Evolutionary conservation across 2,113 vertebrate genomes (phyloP), one percentile per base, ranked within the genome.

Genomic region (Equus przewalskii): DNA sequence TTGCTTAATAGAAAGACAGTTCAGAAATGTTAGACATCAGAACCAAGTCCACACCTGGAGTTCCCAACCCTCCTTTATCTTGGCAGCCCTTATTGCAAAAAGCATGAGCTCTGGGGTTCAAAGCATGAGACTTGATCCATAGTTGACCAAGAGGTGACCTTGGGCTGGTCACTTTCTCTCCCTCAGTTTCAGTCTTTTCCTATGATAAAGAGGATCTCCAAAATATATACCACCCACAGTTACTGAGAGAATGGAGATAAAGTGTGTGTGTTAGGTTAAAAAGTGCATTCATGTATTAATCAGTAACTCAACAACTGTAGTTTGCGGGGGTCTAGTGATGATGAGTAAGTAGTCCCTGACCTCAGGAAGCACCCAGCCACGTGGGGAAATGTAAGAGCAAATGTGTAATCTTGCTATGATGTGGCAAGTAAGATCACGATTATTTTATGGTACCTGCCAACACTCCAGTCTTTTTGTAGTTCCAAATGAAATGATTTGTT

Each of bases 401-500:
- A 33, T 15, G n/a, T 15, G 7, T 15, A 21, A 51, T 19, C 33
- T 26, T 26, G 36, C 58, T 8, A 1, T 7, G 54, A 41, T 5
- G 46, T 75, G 44, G 51, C 76, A 62, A 85, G 41, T 21, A 15
- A 19, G 94, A 76, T 26, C 9, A 3, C 0, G 26, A 88, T 89
- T 76, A 65, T 89, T 91, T 65, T 80, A 36, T 21, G 76, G 82
- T 51, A 91, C 78, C 92, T 82, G 90, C 86, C 96, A 82, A 78
- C 60, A 49, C 81, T 67, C 84, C 60, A 16, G 46, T 62, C 54
- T 94, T 72, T 70, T 8, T 26, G 78, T 75, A 26, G n/a, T 78
- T 84, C 89, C 36, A 18, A 89, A 96, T 79, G 56, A 93, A 96
- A 84, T 44, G 36, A 93, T 89, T 82, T 88, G 69, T 84, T 81